phyloP scores from a whole-genome alignment of 2,113 vertebrate species.

The Excalfactoria chinensis region DNA sequence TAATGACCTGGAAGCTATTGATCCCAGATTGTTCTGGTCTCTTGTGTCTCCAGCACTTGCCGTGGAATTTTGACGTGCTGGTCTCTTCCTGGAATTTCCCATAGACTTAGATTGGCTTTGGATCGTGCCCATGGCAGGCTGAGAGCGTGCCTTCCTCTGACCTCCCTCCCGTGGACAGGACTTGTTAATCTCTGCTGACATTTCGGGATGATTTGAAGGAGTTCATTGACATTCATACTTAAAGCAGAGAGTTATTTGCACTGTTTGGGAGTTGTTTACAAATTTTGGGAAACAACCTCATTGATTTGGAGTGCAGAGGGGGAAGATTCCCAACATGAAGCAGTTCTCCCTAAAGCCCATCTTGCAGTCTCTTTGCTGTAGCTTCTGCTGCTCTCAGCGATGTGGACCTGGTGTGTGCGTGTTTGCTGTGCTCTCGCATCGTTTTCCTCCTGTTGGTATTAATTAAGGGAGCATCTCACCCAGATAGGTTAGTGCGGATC shows the following conservation, averaged over 20 bases:
- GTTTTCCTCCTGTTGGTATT: conserved; percentile 7
- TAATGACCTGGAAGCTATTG: conserved; percentile 69
- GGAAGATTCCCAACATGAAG: not conserved
- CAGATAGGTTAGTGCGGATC: conserved; percentile 32
- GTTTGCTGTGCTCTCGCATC: conserved; percentile 14
- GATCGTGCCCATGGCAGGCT: not conserved
- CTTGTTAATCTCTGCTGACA: conserved; percentile 61
- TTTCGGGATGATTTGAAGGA: conserved; percentile 59
- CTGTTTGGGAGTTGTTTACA: conserved; percentile 16
- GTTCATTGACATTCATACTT: conserved; percentile 53
- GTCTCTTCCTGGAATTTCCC: conserved; percentile 15
- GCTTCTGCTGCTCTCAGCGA: conserved; percentile 38
- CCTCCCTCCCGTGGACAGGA: conserved; percentile 43
- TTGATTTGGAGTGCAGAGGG: conserved; percentile 25
- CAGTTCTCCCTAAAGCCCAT: conserved; percentile 22
- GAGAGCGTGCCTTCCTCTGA: not conserved
- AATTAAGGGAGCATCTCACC: conserved; percentile 61
- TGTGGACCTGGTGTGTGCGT: conserved; percentile 31
- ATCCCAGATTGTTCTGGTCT: conserved; percentile 58
- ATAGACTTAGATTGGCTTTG: not conserved
- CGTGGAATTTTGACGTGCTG: conserved; percentile 40
- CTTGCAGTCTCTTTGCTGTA: not conserved
- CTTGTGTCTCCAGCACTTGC: conserved; percentile 44
- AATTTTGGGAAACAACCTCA: conserved; percentile 18
- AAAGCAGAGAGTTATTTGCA: conserved; percentile 26